These are phyloP conservation scores for Chaetorhynchus papuensis DNA, from an alignment of 2,113 vertebrate genomes.

Conservation along the genomic window DNA sequence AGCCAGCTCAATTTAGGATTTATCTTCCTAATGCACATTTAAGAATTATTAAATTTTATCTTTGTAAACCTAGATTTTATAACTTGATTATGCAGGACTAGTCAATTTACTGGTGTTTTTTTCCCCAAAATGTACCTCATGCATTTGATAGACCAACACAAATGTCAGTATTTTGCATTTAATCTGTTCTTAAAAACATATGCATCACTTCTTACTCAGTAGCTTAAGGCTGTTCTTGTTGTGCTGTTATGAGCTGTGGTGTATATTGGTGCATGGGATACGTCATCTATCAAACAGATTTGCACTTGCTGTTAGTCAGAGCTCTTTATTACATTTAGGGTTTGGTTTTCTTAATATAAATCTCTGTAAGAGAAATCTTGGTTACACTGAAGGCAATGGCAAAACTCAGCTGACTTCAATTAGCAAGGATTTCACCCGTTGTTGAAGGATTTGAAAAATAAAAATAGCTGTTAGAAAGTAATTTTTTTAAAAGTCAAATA, in stretches of 20 bases:
- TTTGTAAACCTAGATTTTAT: neutral
- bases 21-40: neutral
- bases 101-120: neutral
- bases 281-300: neutral
- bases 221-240: neutral
- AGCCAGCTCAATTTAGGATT: neutral
- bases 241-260: neutral
- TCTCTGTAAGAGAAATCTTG: neutral
- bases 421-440: neutral
- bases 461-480: neutral
- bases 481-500: neutral
- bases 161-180: conserved; percentile 1
- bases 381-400: neutral
- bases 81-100: neutral
- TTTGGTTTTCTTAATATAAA: neutral
- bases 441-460: neutral
- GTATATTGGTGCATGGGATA: neutral
- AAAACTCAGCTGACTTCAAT: neutral
- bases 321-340: neutral
- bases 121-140: neutral
- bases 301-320: conserved; percentile 28
- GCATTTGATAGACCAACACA: neutral
- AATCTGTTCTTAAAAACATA: neutral
- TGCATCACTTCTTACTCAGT: neutral
- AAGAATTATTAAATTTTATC: neutral